A percentile compares a stretch with the other conserved stretches of the same genome.
Conservation (phyloP, 2,113 vertebrate species). For the Passerina amoena region DNA sequence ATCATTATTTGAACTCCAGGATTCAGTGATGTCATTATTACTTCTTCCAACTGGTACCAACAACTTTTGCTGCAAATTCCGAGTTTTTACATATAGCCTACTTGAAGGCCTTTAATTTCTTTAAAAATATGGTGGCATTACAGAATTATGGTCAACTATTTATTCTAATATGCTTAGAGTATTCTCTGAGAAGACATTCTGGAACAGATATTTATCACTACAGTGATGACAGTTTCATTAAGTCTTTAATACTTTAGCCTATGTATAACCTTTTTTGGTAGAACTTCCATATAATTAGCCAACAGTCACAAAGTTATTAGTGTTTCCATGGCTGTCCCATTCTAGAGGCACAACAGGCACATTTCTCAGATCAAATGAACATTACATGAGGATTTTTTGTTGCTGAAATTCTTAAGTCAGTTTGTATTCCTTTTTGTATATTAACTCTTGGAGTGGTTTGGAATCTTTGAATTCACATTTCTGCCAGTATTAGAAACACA, state of each 20-base stretch:
- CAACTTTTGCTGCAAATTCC: not conserved
- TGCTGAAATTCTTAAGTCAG: not conserved
- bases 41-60: not conserved
- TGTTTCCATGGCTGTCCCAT: not conserved
- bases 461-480: not conserved
- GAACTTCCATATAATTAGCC: slow-evolving; percentile 1
- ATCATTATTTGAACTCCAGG: not conserved
- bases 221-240: not conserved
- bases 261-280: slow-evolving; percentile 6
- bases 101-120: not conserved
- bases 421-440: not conserved
- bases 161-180: not conserved
- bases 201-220: slow-evolving; percentile 4
- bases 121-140: not conserved
- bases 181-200: not conserved
- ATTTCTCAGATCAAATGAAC: not conserved
- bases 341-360: not conserved
- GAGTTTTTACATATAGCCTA: not conserved
- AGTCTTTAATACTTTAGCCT: slow-evolving; percentile 6
- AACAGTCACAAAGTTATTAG: slow-evolving; percentile 3
- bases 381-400: not conserved
- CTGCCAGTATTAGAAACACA: not conserved
- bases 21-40: not conserved
- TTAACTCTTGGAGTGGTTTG: not conserved
- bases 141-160: not conserved